Conservation (phyloP, 2,888 invertebrate genomes). For the Auanema sp. region DNA sequence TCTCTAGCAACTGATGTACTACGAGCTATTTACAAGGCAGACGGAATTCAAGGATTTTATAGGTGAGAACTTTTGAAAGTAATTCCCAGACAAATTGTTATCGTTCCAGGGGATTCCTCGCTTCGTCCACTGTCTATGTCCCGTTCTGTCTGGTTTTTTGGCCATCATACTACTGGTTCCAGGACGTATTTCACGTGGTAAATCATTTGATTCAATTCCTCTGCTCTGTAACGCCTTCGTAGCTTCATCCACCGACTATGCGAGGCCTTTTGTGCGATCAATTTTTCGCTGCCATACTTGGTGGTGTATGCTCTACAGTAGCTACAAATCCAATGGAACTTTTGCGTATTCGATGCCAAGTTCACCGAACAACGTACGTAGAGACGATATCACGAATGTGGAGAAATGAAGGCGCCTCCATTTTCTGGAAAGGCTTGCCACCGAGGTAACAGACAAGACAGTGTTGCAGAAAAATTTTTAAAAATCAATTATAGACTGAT, state of each 20-base stretch:
- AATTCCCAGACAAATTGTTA: not conserved
- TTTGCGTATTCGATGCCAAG: constrained; percentile 44
- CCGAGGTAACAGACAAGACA: not conserved
- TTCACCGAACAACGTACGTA: constrained; percentile 2
- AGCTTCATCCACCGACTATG: constrained; percentile 24
- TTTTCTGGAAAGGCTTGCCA: not conserved
- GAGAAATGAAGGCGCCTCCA: not conserved
- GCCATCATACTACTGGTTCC: constrained; percentile 41
- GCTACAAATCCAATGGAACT: constrained; percentile 50
- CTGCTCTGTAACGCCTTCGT: constrained; percentile 6
- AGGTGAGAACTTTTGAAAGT: constrained; percentile 11
- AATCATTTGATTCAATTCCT: not conserved
- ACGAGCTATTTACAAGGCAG: constrained; percentile 39
- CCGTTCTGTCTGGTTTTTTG: constrained; percentile 47
- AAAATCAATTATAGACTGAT: constrained; percentile 30
- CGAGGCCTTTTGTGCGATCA: constrained; percentile 41
- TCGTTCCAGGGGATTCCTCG: constrained; percentile 37
- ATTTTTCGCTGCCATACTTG: constrained; percentile 40
- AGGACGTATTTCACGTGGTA: constrained; percentile 32
- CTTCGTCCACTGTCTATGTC: constrained; percentile 42
- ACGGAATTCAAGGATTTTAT: constrained; percentile 46
- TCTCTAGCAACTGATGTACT: constrained; percentile 31
- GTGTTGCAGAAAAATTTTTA: not conserved
- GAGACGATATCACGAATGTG: not conserved
- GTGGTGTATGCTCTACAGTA: constrained; percentile 37